A percentile compares a stretch with the other conserved stretches of the same genome.
Conservation (phyloP, 2,888 invertebrate genomes). For the Ennomos quercinarius region DNA sequence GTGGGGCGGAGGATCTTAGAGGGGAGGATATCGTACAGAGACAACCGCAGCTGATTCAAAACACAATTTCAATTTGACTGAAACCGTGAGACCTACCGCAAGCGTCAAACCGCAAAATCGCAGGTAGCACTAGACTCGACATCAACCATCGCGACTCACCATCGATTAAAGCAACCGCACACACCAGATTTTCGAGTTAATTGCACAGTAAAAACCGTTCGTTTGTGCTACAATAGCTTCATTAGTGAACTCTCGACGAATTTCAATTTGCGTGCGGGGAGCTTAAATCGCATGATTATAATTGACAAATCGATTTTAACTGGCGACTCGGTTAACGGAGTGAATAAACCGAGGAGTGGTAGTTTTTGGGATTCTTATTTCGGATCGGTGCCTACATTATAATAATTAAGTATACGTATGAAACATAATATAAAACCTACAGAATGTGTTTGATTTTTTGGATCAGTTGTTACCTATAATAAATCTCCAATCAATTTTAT, state of each 20-base stretch:
- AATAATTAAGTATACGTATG: no score
- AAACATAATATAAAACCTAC: no score
- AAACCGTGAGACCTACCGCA: conserved; percentile 26
- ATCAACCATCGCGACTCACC: conserved; percentile 19
- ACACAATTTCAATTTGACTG: conserved; percentile 6
- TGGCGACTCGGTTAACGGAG: conserved; percentile 26
- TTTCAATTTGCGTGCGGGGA: conserved; percentile 58
- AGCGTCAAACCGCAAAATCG: conserved; percentile 37
- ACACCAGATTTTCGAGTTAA: conserved; percentile 62
- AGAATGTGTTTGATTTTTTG: no score
- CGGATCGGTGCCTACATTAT: no score
- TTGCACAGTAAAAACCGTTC: conserved; percentile 66
- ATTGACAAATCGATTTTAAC: conserved; percentile 56
- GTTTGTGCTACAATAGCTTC: conserved; percentile 62
- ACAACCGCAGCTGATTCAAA: no score
- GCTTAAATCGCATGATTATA: conserved; percentile 53
- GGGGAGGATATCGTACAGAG: no score
- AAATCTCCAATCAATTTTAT: no score
- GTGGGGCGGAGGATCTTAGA: no score
- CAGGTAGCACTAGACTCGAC: conserved; percentile 45
- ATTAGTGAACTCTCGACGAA: conserved; percentile 58
- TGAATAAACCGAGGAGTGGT: conserved; percentile 2
- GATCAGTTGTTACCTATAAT: no score
- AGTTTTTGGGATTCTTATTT: conserved; percentile 6
- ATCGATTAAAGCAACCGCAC: conserved; percentile 63